Evolutionary conservation across 2,113 vertebrate species (phyloP).

Genomic region (Pomatorhinus ruficollis): DNA sequence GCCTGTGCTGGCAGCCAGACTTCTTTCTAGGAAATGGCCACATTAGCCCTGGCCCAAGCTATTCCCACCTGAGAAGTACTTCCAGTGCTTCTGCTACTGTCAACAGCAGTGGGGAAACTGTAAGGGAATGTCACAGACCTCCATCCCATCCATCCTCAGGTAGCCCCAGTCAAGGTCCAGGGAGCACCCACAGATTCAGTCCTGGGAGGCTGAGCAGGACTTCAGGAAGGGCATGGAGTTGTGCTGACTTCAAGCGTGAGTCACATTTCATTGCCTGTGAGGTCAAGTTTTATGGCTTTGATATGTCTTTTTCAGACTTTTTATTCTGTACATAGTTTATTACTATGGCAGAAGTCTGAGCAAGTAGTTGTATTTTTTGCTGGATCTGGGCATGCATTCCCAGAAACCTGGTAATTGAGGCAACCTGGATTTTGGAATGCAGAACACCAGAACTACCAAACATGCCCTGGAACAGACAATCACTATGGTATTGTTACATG

Average conservation of each 20-base stretch:
- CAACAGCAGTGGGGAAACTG: not conserved
- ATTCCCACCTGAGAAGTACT: not conserved
- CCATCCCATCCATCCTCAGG: rapidly evolving
- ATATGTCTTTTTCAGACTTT: not conserved
- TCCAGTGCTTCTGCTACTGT: not conserved
- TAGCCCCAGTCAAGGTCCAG: not conserved
- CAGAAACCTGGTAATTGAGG: not conserved
- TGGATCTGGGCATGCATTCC: not conserved
- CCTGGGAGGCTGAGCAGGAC: not conserved
- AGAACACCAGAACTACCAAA: not conserved
- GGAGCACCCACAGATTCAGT: not conserved
- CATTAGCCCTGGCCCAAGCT: not conserved
- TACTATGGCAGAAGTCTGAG: not conserved
- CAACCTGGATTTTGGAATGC: not conserved
- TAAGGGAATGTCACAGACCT: not conserved
- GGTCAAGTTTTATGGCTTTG: not conserved
- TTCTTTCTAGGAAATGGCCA: not conserved
- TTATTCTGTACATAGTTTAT: not conserved
- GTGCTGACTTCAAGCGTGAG: not conserved
- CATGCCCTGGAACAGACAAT: not conserved
- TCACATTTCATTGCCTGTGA: not conserved
- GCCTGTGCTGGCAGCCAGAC: not conserved
- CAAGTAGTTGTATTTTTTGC: not conserved
- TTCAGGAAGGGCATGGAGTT: not conserved
- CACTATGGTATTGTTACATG: not conserved